Evolutionary conservation across 2,797 vertebrate genomes (phyloP), one percentile per base, ranked within the genome.

Genomic region (Aplochiton taeniatus): DNA sequence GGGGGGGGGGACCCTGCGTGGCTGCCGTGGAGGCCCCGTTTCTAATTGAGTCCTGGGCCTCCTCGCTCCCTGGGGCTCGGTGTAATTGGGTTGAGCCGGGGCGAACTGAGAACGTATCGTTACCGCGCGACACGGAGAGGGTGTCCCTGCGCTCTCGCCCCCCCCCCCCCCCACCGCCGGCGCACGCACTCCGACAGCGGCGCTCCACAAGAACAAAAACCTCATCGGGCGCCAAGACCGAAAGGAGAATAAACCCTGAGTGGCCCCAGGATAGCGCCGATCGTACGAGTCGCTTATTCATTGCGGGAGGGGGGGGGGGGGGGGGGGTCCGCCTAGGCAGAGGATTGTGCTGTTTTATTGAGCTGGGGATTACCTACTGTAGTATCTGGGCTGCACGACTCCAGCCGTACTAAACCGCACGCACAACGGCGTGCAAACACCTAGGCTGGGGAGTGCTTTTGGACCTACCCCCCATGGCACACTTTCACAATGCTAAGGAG

Each of bases 31-130:
- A 86, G 80, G 75, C 82, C 77, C 75, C n/a, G n/a, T 56, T 73
- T 71, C 87, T 91, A 89, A 89, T 86, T 76, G 85, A 88, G 84
- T 75, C 68, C 48, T 63, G 78, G 76, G 82, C 76, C 47, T 61
- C 48, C 52, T 54, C 31, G 31, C 73, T 85, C 88, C 81, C 80
- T 69, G 48, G 90, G 89, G 86, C 80, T 67, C 11, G 0, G 60
- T 64, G 76, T 87, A 88, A 89, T 90, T 90, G 84, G 83, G 83
- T 79, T 62, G 82, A 85, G 85, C 79, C 77, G 70, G 54, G 62
- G 80, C n/a, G 14, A 86, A 88, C 81, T 79, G 77, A 86, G 75
- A 85, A 70, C 31, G 31, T 31, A 31, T 31, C 31, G 6, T 31
- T 77, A 78, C 82, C 75, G 68, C 14, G 79, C 85, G 75, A 77